Evolutionary conservation across 2,888 invertebrate genomes (phyloP), one percentile per base, ranked within the genome.

Genomic region (Diplazon laetatorius): DNA sequence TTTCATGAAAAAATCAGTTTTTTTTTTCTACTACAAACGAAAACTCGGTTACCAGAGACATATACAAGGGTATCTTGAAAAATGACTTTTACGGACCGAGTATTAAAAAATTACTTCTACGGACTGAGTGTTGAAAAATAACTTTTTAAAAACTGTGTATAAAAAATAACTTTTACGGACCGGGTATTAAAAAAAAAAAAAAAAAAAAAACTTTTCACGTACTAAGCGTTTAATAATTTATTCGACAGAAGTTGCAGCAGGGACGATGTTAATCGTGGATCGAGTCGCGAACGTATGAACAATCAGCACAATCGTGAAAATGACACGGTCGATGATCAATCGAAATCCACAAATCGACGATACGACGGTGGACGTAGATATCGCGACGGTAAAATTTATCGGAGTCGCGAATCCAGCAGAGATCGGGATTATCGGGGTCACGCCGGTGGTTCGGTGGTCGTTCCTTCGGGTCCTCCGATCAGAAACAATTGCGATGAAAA

Each of bases 401-500:
- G 86, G 52, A 92, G 92, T 82, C 88, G 92, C 37, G 92, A 92
- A 80, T 87, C 90, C 20, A 92, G 92, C 80, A 91, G 91, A 84
- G 92, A 92, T 44, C 88, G 92, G 80, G 90, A 85, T 84, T 89
- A 84, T 62, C 85, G 89, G 1, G 30, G 55, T n/a, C n/a, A n/a
- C n/a, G n/a, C n/a, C 30, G 25, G 37, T 22, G 66, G 25, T 14
- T 18, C 8, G 0, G 14, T 16, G 10, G 12, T 10, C 16, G 18
- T 39, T 12, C 12, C n/a, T n/a, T 2, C 30, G 30, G 30, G 2
- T 30, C 30, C 30, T 2, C 30, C 30, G n/a, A n/a, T n/a, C n/a
- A 86, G 90, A 65, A 86, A 85, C 74, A 86, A 89, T 72, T 81
- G 83, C 42, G 90, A 89, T 69, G 90, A 89, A 80, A 91, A 91